Base-by-base conservation (phyloP, 2,797 vertebrate genomes). In the Spheniscus humboldti region DNA sequence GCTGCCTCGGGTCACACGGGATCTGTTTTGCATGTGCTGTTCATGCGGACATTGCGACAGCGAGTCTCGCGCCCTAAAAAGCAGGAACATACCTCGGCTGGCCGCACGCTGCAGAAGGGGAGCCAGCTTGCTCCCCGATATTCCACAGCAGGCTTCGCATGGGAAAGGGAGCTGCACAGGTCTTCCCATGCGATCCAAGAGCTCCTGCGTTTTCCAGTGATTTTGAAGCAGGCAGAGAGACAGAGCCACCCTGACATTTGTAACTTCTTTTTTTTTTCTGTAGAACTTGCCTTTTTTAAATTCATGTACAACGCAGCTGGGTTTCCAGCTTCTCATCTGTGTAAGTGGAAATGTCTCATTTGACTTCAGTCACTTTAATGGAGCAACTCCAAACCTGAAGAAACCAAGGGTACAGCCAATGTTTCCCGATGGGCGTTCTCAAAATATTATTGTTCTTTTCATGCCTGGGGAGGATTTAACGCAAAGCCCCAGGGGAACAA, bases 81-180 rank as follows among this genome's bases (percentile, higher is more conserved):
- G 3, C 6, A 2, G 52, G n/a, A 4, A 8, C 3, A 0, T 10
- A 6, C 24, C 45, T 11, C 8, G 0, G 14, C 7, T 11, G 3
- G 17, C 14, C 6, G 3, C 22, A 5, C 2, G 4, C 15, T 19
- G 43, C 6, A 1, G 7, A n/a, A 6, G 11, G 47, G 63, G 25
- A 50, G 2, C 17, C n/a, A 18, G 8, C 18, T 43, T 18, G 50
- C 30, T 41, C 35, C 53, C 52, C 13, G 2, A 0, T 23, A 8
- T 0, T 19, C 33, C 79, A 3, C 28, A 13, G 47, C 45, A 3
- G 52, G 63, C 25, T 37, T 56, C 28, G 48, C 31, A 9, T 15
- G 71, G 37, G 15, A 52, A 31, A 35, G 22, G 41, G 30, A n/a
- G n/a, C 28, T 43, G 37, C 69, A 39, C 5, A 3, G 13, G 11